Conservation (phyloP, 92 coral and sea anemone genomes). For the Palythoa caribaeorum region DNA sequence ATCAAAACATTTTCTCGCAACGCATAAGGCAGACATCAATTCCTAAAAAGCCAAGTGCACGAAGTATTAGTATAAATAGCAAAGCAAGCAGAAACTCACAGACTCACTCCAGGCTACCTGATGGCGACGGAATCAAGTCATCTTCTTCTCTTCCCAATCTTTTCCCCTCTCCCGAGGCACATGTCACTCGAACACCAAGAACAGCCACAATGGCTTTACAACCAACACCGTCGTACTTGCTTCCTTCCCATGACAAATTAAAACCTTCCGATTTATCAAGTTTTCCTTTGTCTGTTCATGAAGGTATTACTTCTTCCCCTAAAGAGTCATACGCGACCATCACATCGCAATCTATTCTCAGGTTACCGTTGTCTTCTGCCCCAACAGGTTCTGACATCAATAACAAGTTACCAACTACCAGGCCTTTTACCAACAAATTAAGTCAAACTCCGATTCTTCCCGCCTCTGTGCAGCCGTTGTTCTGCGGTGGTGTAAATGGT, state of each 20-base stretch:
- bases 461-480: constrained; percentile 17
- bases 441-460: constrained; percentile 10
- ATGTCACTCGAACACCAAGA: constrained; percentile 39
- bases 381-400: constrained; percentile 41
- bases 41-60: neutral
- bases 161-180: constrained; percentile 37
- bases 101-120: neutral
- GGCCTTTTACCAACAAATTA: constrained; percentile 29
- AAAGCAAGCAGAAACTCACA: neutral
- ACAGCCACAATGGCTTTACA: constrained; percentile 29
- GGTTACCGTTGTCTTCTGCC: constrained; percentile 48
- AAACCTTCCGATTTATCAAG: constrained; percentile 37
- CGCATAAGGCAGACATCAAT: constrained; percentile 1
- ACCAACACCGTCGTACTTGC: constrained; percentile 38
- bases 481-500: constrained; percentile 43
- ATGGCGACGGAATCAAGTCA: constrained; percentile 24
- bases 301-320: constrained; percentile 45
- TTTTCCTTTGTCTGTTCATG: constrained; percentile 29
- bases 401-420: constrained; percentile 26
- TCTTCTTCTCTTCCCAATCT: constrained; percentile 31
- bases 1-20: constrained; percentile 22
- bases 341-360: constrained; percentile 25
- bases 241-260: constrained; percentile 32
- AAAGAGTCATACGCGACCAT: constrained; percentile 32
- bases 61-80: constrained; percentile 23